Base-by-base conservation (phyloP, 1,140 invertebrate genomes). In the Anadara kagoshimensis region DNA sequence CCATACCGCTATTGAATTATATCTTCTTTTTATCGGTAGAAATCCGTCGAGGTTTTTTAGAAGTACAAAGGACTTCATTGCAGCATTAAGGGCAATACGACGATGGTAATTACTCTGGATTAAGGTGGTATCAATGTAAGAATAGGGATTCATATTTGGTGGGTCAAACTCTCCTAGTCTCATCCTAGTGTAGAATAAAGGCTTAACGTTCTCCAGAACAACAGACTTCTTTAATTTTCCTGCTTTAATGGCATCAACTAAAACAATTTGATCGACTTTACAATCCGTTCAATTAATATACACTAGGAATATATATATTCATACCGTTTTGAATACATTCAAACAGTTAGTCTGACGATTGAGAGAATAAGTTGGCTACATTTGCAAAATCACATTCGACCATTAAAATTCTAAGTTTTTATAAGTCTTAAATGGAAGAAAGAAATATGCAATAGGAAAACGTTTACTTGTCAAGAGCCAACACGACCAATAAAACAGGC, bases 171-270 rank as follows among this genome's bases (percentile, higher is more conserved):
- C 85, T 18, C 87, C 87, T 24, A 86, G 80, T 26, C 82, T 76
- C 85, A 88, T 85, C 22, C 87, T 64, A 0, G 86, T 88, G 69
- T 89, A 88, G 59, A 89, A 88, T 36, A 89, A 72, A 12, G 88
- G 88, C 59, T 84, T 83, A 0, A 85, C 80, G 18, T 79, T 68
- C 24, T 82, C 79, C 41, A 78, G 26, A 0, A 84, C 71, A 44
- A 72, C 49, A 0, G 65, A 63, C 49, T 86, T 79, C 4, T 69
- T 73, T 36, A 86, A n/a, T 56, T 80, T 81, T 5, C 75, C 76
- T 62, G 79, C 67, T 16, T 80, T 79, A 1, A 86, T 58, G 8
- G 85, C 85, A 62, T 81, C 79, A 44, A 78, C 84, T 84, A 63
- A 44, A 79, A 51, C 54, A 64, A 47, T 45, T 56, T 59, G n/a